These are phyloP conservation scores for Lagopus leucura DNA, from an alignment of 2,113 vertebrate species.

Conservation along the genomic window DNA sequence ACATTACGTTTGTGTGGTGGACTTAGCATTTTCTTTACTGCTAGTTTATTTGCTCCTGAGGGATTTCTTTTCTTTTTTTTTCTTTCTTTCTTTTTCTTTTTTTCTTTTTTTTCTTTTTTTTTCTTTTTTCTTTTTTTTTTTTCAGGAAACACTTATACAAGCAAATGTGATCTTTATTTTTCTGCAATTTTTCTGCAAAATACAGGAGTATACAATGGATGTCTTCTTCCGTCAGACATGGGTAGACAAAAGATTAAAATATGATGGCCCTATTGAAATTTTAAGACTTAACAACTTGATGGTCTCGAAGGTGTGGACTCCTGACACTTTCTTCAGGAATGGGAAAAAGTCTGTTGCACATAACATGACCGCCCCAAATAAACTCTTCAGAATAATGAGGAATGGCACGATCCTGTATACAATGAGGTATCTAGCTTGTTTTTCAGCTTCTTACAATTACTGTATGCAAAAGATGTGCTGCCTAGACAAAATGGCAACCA, in stretches of 20 bases:
- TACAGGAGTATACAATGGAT: slow-evolving; percentile 98
- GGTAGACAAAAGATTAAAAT: slow-evolving; percentile 93
- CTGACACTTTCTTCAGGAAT: slow-evolving; percentile 98
- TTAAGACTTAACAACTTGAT: slow-evolving; percentile 97
- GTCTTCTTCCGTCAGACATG: slow-evolving; percentile 99
- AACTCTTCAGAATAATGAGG: slow-evolving; percentile 98
- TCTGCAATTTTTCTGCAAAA: slow-evolving; percentile 39
- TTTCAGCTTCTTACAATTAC: slow-evolving; percentile 28
- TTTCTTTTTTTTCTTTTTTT: neutral
- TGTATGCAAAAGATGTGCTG: slow-evolving; percentile 57
- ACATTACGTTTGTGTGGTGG: slow-evolving; percentile 16
- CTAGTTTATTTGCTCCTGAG: slow-evolving; percentile 30
- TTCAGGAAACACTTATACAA: neutral
- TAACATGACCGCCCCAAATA: slow-evolving; percentile 98
- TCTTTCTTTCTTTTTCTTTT: neutral
- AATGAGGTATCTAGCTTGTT: slow-evolving; percentile 87
- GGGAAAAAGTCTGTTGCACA: slow-evolving; percentile 97
- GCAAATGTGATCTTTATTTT: slow-evolving; percentile 36
- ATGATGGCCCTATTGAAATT: slow-evolving; percentile 96
- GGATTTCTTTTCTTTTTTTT: neutral
- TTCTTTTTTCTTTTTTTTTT: neutral
- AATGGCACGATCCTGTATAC: slow-evolving; percentile 99
- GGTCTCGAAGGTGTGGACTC: slow-evolving; percentile 99
- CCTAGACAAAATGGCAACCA: slow-evolving; percentile 59
- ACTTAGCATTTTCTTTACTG: slow-evolving; percentile 36